Base-by-base conservation (phyloP, 2,888 invertebrate genomes). In the Elmis aenea region DNA sequence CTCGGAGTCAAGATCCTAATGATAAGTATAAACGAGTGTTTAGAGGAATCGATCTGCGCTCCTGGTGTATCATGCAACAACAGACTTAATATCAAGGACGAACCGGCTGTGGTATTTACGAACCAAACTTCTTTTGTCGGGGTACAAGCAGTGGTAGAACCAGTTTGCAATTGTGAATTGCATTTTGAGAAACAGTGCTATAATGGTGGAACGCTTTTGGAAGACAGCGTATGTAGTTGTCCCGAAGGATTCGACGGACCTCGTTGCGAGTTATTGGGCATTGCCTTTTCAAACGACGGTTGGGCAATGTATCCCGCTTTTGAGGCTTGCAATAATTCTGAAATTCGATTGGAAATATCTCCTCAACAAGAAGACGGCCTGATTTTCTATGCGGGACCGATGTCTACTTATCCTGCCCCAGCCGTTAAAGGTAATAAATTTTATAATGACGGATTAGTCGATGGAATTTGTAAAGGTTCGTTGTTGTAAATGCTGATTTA, bases 61-160 rank as follows among this genome's bases (percentile, higher is more conserved):
- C 82, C 83, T 48, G 78, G 81, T 12, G 72, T 74, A 26, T 89
- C 93, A 0, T 96, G 95, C 55, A 77, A 81, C 2, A 94, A 90
- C 54, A 75, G 76, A 11, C 70, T 95, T 33, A 77, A 79, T 55
- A 63, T 67, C 24, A 81, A 82, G 58, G 81, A 81, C 35, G 79
- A 80, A 9, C 89, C 91, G 0, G 77, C 83, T 16, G 76, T 88
- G 3, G 89, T 99, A 4, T 92, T 86, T 59, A 93, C 95, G 0
- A 97, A 97, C 61, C 83, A 81, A 1, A 91, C 93, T 0, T 91
- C 93, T 2, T 90, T 96, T 61, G 91, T 97, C 8, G 96, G 96
- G 0, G 90, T 99, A 0, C 81, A 83, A 12, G 90, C 91, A 0
- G 74, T 85, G 16, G 83, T 90, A 0, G 82, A 85, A 61, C 83